phyloP scores from a whole-genome alignment of 2,888 invertebrate species.

The Harmothoe impar region DNA sequence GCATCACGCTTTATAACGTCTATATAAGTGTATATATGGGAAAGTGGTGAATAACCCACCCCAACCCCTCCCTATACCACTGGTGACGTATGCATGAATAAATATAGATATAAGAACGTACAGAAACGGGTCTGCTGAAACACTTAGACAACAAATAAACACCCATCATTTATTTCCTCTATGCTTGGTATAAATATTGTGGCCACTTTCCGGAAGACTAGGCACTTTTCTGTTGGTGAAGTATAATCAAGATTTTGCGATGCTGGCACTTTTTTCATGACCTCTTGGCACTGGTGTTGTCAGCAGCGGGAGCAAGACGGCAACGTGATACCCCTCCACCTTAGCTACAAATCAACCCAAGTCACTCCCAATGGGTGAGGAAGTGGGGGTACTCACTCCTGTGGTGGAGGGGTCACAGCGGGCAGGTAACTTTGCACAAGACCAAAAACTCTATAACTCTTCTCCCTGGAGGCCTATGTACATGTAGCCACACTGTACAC shows the following conservation, averaged over 20 bases:
- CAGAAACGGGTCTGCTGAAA: too few relatives aligned
- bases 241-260: constrained; percentile 47
- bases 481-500: too few relatives aligned
- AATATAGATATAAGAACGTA: too few relatives aligned
- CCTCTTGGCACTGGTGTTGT: constrained; percentile 46
- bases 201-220: neutral
- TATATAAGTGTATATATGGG: too few relatives aligned
- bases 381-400: constrained; percentile 10
- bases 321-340: constrained; percentile 4
- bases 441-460: too few relatives aligned
- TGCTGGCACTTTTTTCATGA: constrained; percentile 27
- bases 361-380: neutral
- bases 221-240: neutral
- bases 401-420: neutral
- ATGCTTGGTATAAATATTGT: neutral
- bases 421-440: neutral
- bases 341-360: constrained; percentile 39
- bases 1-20: too few relatives aligned
- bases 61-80: too few relatives aligned
- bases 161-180: neutral
- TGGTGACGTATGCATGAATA: too few relatives aligned
- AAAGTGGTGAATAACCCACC: too few relatives aligned
- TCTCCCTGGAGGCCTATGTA: too few relatives aligned
- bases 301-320: constrained; percentile 17
- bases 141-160: too few relatives aligned